These are phyloP conservation scores for Drosophila serrata DNA, from an alignment of 1,140 invertebrate species.

Conservation along the genomic window DNA sequence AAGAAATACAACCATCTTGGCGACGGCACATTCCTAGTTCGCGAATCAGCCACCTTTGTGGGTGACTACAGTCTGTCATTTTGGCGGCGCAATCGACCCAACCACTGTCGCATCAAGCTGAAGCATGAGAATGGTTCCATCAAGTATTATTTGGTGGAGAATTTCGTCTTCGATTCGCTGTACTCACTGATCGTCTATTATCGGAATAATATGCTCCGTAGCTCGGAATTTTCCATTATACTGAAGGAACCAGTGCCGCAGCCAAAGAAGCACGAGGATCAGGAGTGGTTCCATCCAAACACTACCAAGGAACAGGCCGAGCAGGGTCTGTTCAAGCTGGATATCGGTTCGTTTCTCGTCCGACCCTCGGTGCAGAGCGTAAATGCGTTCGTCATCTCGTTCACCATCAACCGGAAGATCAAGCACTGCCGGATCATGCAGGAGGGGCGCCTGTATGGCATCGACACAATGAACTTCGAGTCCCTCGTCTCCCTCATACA, in stretches of 20 bases:
- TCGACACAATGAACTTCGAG: conserved; percentile 96
- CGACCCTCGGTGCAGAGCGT: conserved; percentile 94
- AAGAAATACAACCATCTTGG: conserved; percentile 93
- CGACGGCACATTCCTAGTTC: conserved; percentile 97
- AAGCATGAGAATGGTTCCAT: conserved; percentile 95
- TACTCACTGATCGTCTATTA: conserved; percentile 97
- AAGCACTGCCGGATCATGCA: conserved; percentile 97
- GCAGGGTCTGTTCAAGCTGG: conserved; percentile 92
- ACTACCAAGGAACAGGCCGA: conserved; percentile 93
- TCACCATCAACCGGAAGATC: conserved; percentile 96
- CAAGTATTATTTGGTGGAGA: conserved; percentile 96
- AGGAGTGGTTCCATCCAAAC: conserved; percentile 96
- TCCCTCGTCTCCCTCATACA: conserved; percentile 96
- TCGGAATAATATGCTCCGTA: conserved; percentile 93
- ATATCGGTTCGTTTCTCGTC: conserved; percentile 97
- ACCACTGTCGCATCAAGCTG: conserved; percentile 96
- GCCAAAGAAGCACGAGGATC: conserved; percentile 96
- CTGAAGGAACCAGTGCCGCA: conserved; percentile 97
- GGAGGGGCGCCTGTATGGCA: conserved; percentile 95
- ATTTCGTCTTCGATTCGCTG: conserved; percentile 95
- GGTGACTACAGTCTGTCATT: conserved; percentile 98
- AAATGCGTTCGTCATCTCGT: conserved; percentile 96
- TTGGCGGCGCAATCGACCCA: conserved; percentile 95
- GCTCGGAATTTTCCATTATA: conserved; percentile 95
- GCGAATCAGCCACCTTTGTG: conserved; percentile 98